Percentiles rank a stretch among this genome's conserved stretches.
Conservation (phyloP, 2,797 vertebrate genomes). For the Labeo calbasu region DNA sequence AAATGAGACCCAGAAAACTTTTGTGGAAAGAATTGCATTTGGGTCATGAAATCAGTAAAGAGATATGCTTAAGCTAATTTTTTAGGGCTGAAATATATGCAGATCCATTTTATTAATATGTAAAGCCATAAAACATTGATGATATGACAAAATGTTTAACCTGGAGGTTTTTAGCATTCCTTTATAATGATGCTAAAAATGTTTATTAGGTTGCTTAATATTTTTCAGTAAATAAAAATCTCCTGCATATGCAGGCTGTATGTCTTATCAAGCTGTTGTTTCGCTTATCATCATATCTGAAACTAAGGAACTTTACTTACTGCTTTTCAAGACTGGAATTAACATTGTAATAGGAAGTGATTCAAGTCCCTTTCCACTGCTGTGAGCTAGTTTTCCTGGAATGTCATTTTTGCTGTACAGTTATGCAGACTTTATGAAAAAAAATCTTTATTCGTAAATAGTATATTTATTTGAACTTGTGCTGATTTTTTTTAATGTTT, state of each 20-base stretch:
- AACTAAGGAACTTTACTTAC: not conserved
- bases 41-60: not conserved
- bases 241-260: not conserved
- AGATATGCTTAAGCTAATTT: not conserved
- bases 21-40: not conserved
- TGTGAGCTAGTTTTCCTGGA: conserved; percentile 10
- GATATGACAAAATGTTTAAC: not conserved
- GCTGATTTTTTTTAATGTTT: too few relatives aligned
- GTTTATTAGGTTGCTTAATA: not conserved
- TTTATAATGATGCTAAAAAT: not conserved
- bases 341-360: conserved; percentile 3
- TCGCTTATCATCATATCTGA: not conserved
- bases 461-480: not conserved
- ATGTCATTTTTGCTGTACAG: not conserved
- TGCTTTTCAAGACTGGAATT: conserved; percentile 3
- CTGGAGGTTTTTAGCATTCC: not conserved
- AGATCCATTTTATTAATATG: conserved; percentile 14
- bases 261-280: not conserved
- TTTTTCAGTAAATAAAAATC: not conserved
- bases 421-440: not conserved
- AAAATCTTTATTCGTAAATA: not conserved
- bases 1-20: not conserved
- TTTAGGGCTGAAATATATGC: conserved; percentile 10
- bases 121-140: conserved; percentile 10
- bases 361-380: not conserved